Evolutionary conservation across 2,888 invertebrate genomes (phyloP).

Genomic region (Drosophila nr. perissopoda): DNA sequence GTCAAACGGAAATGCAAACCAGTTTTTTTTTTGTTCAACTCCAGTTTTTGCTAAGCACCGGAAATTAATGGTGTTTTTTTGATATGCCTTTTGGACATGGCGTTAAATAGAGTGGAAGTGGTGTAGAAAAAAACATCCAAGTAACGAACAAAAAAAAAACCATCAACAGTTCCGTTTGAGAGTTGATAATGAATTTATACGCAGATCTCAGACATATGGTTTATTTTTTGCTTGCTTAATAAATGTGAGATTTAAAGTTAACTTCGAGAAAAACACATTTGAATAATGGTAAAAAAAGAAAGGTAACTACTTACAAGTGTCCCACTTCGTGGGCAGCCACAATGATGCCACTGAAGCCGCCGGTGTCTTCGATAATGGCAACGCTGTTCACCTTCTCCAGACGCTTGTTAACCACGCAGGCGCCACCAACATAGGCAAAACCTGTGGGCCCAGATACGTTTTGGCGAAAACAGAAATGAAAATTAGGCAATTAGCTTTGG

Average conservation of each 20-base stretch:
- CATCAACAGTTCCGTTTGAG: slow-evolving; percentile 31
- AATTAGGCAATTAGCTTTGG: slow-evolving; percentile 61
- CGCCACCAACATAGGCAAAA: slow-evolving; percentile 98
- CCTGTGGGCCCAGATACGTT: slow-evolving; percentile 86
- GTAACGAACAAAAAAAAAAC: slow-evolving; percentile 8
- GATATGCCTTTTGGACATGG: slow-evolving; percentile 14
- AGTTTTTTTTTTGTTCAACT: slow-evolving; percentile 47
- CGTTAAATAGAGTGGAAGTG: slow-evolving; percentile 28
- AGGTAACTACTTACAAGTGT: slow-evolving; percentile 92
- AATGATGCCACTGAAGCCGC: slow-evolving; percentile 97
- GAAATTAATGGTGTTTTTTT: slow-evolving; percentile 46
- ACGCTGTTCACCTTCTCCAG: slow-evolving; percentile 98
- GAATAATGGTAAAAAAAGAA: too few relatives aligned
- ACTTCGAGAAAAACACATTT: background rate
- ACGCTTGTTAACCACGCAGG: slow-evolving; percentile 97
- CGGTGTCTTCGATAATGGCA: slow-evolving; percentile 98
- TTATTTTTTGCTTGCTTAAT: background rate
- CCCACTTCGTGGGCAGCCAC: slow-evolving; percentile 98
- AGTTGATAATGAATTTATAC: slow-evolving; percentile 18
- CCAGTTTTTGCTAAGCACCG: slow-evolving; percentile 48
- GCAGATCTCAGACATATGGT: background rate
- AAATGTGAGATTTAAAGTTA: background rate
- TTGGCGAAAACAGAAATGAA: slow-evolving; percentile 48
- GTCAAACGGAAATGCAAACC: slow-evolving; percentile 79
- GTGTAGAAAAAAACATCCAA: background rate